Base-by-base conservation (phyloP, 2,113 vertebrate species). In the Hassar affinis region DNA sequence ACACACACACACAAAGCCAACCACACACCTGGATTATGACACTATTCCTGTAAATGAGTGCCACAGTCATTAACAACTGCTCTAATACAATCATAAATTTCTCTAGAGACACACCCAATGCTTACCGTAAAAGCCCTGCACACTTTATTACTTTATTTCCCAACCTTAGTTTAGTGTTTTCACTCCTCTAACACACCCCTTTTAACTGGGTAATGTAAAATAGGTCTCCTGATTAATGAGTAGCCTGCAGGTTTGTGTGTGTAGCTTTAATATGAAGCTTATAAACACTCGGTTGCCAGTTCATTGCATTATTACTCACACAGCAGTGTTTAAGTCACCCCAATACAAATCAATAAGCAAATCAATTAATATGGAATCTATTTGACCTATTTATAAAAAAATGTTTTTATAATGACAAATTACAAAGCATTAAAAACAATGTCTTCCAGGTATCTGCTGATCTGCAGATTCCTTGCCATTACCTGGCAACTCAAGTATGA, bases 1-100 rank as follows among this genome's bases (percentile, higher is more conserved):
- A n/a, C n/a, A n/a, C n/a, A n/a, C n/a, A n/a, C n/a, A n/a, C n/a
- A 45, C 1, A 61, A 30, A 74, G n/a, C 59, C n/a, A 27, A 2
- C 0, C 25, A 54, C 80, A 57, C 52, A 52, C 62, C 72, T 42
- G 22, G 35, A 62, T 68, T 18, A 69, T 42, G 11, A 3, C 57
- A 25, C 9, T 52, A 10, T 38, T 54, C 27, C 72, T 35, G 25
- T 59, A 83, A 75, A 62, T 49, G 9, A 10, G 2, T 20, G 15
- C 15, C 33, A 51, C 38, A 76, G 35, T 49, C 20, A 15, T 75
- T 61, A 56, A 81, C 38, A 20, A 74, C 68, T 33, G n/a, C 27
- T 57, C 9, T 71, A 71, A 38, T n/a, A 33, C 56, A 62, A 2
- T 84, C 62, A 69, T 79, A 79, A 69, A 49, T 35, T 33, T 6